Evolutionary conservation across 2,888 invertebrate species (phyloP).

Genomic region (Lissonota sp.): DNA sequence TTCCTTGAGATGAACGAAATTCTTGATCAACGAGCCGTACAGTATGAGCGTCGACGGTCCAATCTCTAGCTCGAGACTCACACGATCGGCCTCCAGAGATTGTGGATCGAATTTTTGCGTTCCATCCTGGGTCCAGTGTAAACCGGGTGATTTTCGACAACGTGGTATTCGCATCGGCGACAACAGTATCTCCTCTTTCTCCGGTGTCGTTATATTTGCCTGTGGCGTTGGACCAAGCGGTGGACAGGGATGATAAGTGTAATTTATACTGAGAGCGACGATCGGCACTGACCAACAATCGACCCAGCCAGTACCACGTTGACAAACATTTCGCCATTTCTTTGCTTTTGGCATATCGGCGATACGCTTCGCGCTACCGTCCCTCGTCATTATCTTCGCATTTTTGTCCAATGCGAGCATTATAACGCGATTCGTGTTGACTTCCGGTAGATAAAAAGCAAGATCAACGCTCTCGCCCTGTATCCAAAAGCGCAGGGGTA

Average conservation of each 20-base stretch:
- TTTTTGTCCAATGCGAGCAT: slow-evolving; percentile 94
- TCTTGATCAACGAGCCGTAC: slow-evolving; percentile 95
- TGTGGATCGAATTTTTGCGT: slow-evolving; percentile 94
- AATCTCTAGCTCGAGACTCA: slow-evolving; percentile 96
- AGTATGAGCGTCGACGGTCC: slow-evolving; percentile 96
- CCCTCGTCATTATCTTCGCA: slow-evolving; percentile 92
- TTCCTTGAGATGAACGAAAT: slow-evolving; percentile 96
- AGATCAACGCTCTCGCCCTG: slow-evolving; percentile 97
- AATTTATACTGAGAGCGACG: slow-evolving; percentile 95
- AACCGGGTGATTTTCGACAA: slow-evolving; percentile 89
- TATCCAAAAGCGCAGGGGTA: slow-evolving; percentile 96
- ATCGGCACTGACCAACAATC: slow-evolving; percentile 99
- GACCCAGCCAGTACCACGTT: slow-evolving; percentile 92
- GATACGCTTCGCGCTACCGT: slow-evolving; percentile 87
- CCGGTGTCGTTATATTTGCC: slow-evolving; percentile 96
- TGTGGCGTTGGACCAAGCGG: slow-evolving; percentile 94
- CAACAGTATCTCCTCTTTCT: slow-evolving; percentile 95
- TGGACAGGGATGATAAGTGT: slow-evolving; percentile 96
- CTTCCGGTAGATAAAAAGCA: slow-evolving; percentile 95
- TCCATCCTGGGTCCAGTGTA: slow-evolving; percentile 88
- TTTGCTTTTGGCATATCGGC: slow-evolving; percentile 85
- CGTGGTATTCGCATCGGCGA: slow-evolving; percentile 96
- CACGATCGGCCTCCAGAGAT: slow-evolving; percentile 93
- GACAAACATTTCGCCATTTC: slow-evolving; percentile 93
- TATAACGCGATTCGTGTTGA: slow-evolving; percentile 93